Percentiles rank a stretch among this genome's conserved stretches.
Evolutionary conservation across 2,888 invertebrate genomes (phyloP).

Genomic region (Buathra laborator): DNA sequence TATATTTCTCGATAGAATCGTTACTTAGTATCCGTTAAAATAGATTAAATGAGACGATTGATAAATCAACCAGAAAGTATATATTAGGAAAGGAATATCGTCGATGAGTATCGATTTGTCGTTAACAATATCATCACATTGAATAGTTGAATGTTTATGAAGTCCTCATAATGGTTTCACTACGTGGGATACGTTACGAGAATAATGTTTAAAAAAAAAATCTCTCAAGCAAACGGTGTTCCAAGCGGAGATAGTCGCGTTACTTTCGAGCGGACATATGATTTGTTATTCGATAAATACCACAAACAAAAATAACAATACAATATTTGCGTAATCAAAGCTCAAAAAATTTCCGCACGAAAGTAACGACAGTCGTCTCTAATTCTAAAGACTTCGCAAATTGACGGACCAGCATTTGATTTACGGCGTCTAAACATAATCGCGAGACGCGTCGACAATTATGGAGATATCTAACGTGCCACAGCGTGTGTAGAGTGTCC

Average conservation of each 20-base stretch:
- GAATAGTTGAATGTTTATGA: slow-evolving; percentile 63
- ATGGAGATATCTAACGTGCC: slow-evolving; percentile 64
- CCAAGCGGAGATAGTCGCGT: neutral
- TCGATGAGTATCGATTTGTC: slow-evolving; percentile 61
- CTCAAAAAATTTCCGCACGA: neutral
- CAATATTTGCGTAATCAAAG: neutral
- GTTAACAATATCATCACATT: slow-evolving; percentile 56
- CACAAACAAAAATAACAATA: slow-evolving; percentile 23
- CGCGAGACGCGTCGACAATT: slow-evolving; percentile 14
- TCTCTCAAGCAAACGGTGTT: neutral
- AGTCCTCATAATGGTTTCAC: slow-evolving; percentile 31
- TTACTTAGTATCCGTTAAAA: slow-evolving; percentile 59
- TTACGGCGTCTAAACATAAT: slow-evolving; percentile 21
- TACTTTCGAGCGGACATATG: neutral
- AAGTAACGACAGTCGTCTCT: neutral
- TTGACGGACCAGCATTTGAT: slow-evolving; percentile 46
- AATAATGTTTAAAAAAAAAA: slow-evolving; percentile 30
- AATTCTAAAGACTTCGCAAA: slow-evolving; percentile 22
- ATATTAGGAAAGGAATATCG: slow-evolving; percentile 51
- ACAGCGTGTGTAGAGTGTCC: slow-evolving; percentile 65
- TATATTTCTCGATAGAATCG: slow-evolving; percentile 65
- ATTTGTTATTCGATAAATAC: neutral
- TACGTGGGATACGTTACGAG: slow-evolving; percentile 17
- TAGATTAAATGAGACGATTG: slow-evolving; percentile 35
- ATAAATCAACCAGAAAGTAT: slow-evolving; percentile 57